These are phyloP conservation scores for Fabriciana adippe DNA, from an alignment of 2,888 invertebrate species.

Conservation along the genomic window DNA sequence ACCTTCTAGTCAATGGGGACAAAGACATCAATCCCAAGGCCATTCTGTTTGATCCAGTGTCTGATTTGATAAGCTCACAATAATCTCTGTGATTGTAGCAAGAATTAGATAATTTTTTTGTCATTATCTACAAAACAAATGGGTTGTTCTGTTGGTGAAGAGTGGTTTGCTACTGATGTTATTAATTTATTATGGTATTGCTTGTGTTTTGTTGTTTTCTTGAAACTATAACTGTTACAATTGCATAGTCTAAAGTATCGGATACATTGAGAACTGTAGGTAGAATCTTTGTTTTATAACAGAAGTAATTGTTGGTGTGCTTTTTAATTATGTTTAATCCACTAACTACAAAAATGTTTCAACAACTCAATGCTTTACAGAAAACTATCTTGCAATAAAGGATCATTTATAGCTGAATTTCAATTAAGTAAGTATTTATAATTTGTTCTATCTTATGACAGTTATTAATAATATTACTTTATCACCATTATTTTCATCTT, in stretches of 20 bases:
- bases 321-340: conserved; percentile 44
- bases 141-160: conserved; percentile 72
- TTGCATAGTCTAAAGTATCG: conserved; percentile 56
- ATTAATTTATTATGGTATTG: conserved; percentile 77
- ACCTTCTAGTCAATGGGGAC: conserved; percentile 82
- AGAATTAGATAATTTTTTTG: conserved; percentile 78
- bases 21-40: conserved; percentile 79
- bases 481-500: too few relatives aligned
- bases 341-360: conserved; percentile 42
- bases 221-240: conserved; percentile 55
- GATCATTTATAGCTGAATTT: too few relatives aligned
- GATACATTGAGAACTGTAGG: conserved; percentile 47
- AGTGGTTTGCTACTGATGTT: conserved; percentile 78
- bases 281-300: conserved; percentile 38
- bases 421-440: too few relatives aligned
- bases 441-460: too few relatives aligned
- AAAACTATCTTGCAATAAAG: neutral
- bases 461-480: too few relatives aligned
- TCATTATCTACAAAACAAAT: conserved; percentile 70
- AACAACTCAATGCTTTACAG: conserved; percentile 1
- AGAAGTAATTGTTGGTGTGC: conserved; percentile 45
- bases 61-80: conserved; percentile 77
- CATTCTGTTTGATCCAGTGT: conserved; percentile 78
- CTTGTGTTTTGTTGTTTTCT: conserved; percentile 78
- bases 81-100: conserved; percentile 82